A percentile compares a stretch with the other conserved stretches of the same genome.
These are phyloP conservation scores for Alouatta palliata DNA, from an alignment of 2,113 vertebrate genomes.

Conservation along the genomic window DNA sequence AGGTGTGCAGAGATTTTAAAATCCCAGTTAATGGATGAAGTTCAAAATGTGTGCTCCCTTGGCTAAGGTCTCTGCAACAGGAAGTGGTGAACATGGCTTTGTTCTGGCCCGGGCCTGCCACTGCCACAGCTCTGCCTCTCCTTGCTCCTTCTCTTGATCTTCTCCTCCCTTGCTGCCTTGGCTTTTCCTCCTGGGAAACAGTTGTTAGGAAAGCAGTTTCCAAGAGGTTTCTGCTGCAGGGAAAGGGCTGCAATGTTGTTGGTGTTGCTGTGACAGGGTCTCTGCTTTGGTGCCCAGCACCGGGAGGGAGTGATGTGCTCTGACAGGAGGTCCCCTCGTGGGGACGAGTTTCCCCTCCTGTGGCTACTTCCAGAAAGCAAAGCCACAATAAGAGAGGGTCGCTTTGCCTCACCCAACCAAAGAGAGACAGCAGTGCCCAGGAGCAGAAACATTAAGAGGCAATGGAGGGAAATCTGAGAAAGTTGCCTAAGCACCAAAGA, in stretches of 20 bases:
- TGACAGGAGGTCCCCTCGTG: fast-evolving
- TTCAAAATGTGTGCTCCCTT: neutral
- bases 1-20: constrained; percentile 17
- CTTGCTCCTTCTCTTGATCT: neutral
- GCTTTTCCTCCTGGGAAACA: neutral
- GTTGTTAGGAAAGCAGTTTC: neutral
- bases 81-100: neutral
- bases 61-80: neutral
- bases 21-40: constrained; percentile 18
- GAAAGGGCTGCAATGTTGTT: neutral
- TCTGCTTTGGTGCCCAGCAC: neutral
- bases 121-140: neutral
- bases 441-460: neutral
- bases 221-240: neutral
- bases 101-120: neutral
- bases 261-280: neutral
- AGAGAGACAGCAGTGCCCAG: neutral
- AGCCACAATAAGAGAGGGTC: neutral
- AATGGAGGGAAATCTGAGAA: neutral
- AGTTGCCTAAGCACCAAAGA: neutral
- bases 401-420: neutral
- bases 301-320: neutral
- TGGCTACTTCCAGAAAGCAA: neutral
- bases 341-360: neutral
- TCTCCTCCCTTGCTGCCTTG: neutral